Base-by-base conservation (phyloP, 1,140 invertebrate species). In the Adoxophyes honmai region DNA sequence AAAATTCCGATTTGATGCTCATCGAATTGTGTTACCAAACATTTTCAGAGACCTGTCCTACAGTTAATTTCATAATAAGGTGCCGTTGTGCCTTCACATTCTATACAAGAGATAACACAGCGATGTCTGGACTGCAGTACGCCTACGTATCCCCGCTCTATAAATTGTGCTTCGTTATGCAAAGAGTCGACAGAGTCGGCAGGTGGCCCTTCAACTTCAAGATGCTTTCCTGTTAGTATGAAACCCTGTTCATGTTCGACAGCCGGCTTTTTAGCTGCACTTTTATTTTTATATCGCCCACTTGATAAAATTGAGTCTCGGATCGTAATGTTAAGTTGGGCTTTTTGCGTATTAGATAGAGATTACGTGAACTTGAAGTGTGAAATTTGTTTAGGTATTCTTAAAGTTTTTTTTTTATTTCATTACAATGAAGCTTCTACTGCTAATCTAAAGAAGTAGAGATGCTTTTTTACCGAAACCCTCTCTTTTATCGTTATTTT, bases 91-190 rank as follows among this genome's bases (percentile, higher is more conserved):
- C 42, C 42, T 48, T 54, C 33, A 54, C 52, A 54, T 36, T 21
- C 34, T 54, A 36, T 34, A 35, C 52, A 54, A 13, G 42, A 48
- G 42, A 48, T 48, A 48, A 48, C 42, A 48, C 21, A 70, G 66
- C 66, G 63, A 70, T 72, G 66, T 66, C 51, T 16, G 33, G 44
- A 34, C 56, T 58, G 55, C 61, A 54, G 42, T 56, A 62, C 75
- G 68, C 74, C 70, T 63, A 73, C 75, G 65, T 70, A 60, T 52
- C 44, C 66, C 39, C 56, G 64, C 56, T 61, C 64, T 81, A 84
- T 81, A 82, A 81, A 82, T 79, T 74, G 69, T 63, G 63, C 67
- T 81, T 81, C 68, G 78, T 77, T 85, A 81, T 77, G 68, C 70
- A 54, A 60, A 65, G 66, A 73, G 61, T 62, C 66, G 65, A 65